Base-by-base conservation (phyloP, 2,888 invertebrate genomes). In the Saturnia pavonia region DNA sequence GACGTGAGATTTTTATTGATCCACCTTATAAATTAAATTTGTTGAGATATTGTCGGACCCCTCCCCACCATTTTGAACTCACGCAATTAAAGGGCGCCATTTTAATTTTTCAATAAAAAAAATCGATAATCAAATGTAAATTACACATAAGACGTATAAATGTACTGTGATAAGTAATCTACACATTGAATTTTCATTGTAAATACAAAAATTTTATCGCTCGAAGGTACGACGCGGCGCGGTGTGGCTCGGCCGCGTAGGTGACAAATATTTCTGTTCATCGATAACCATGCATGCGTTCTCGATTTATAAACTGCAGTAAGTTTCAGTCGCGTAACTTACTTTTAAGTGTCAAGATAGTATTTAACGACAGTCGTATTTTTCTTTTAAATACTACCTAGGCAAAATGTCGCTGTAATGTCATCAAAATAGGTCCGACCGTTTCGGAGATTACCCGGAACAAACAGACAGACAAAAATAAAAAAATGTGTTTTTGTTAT, bases 171-270 rank as follows among this genome's bases (percentile, higher is more conserved):
- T 74, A 74, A 22, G 51, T n/a, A 73, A 75, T 74, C 73, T 73
- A 67, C 69, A 70, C 68, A 70, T 42, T 77, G 75, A 76, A 74
- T 74, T 75, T 73, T 51, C 69, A 74, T 70, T 74, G 75, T 76
- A 76, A 76, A 77, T 77, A 75, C 9, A 67, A 65, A 19, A 42
- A 68, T 72, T 73, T 77, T 75, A 75, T 60, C 57, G 57, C 73
- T 72, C 70, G 67, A 25, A 2, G 34, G 34, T 34, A 34, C 71
- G 70, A 72, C 75, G 72, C 68, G 70, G 22, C 54, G 16, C 19
- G 48, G 19, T 2, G 48, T 16, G 19, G 19, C 48, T 8, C 48
- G 54, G 7, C 19, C 16, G n/a, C 43, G 43, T 9, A 1, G 12
- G 43, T n/a, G 11, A 54, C 9, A 54, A 54, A 54, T 54, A 54